phyloP scores from a whole-genome alignment of 2,113 vertebrate species.

The Aegypius monachus region DNA sequence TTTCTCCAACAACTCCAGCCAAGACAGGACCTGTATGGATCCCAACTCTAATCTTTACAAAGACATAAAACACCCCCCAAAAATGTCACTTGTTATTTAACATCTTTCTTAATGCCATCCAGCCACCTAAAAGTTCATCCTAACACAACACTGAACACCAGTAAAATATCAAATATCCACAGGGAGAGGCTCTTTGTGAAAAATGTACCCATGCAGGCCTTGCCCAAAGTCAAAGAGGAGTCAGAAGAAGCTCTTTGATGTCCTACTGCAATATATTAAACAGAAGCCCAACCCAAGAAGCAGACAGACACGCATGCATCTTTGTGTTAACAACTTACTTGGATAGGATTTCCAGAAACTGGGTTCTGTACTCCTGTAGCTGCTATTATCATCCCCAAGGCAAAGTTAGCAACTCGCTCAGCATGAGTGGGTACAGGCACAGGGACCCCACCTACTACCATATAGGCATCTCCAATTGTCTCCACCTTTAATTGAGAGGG shows the following conservation, averaged over 20 bases:
- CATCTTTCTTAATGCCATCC: not conserved
- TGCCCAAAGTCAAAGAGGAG: not conserved
- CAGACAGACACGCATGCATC: not conserved
- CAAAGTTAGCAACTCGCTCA: constrained; percentile 79
- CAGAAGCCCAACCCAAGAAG: not conserved
- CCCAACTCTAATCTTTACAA: constrained; percentile 73
- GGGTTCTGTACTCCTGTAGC: constrained; percentile 77
- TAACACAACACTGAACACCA: not conserved
- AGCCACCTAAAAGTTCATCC: not conserved
- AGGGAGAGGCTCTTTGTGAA: not conserved
- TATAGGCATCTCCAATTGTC: constrained; percentile 80
- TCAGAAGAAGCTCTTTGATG: not conserved
- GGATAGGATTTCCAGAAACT: constrained; percentile 73
- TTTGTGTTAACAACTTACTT: constrained; percentile 52
- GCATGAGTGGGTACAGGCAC: constrained; percentile 76
- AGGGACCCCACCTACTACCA: constrained; percentile 82
- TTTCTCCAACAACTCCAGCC: constrained; percentile 77
- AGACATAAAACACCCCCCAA: constrained; percentile 28
- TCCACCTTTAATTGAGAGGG: constrained; percentile 71
- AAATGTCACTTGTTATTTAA: constrained; percentile 1
- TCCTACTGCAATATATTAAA: not conserved
- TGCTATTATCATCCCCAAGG: constrained; percentile 78
- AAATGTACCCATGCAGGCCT: not conserved
- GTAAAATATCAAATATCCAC: not conserved
- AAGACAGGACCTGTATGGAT: constrained; percentile 73